These are phyloP conservation scores for Hystrix brachyura DNA, from an alignment of 2,113 vertebrate genomes.

Conservation along the genomic window DNA sequence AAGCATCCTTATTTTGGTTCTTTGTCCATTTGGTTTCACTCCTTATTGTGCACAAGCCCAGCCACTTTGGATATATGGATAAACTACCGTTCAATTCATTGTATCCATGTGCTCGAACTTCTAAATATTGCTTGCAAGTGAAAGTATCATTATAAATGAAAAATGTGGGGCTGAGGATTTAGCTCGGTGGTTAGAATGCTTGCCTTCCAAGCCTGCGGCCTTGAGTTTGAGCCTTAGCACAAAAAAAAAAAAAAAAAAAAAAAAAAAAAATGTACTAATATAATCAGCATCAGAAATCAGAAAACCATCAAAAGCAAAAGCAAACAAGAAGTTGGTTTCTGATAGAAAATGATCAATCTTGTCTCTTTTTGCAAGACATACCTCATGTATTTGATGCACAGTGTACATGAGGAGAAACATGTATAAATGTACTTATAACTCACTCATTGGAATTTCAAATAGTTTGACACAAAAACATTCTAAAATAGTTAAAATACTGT, in stretches of 20 bases:
- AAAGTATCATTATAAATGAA: neutral
- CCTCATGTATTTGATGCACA: neutral
- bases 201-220: too few species aligned
- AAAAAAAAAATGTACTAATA: neutral
- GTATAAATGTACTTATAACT: neutral
- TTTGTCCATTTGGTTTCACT: neutral
- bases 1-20: neutral
- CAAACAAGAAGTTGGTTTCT: neutral
- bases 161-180: neutral
- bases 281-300: neutral
- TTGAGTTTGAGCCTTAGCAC: too few species aligned
- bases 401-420: neutral
- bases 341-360: neutral
- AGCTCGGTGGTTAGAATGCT: too few species aligned
- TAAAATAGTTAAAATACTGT: conserved; percentile 35
- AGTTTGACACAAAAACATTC: neutral
- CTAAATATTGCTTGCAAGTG: neutral
- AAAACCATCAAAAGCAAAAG: neutral
- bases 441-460: conserved; percentile 8
- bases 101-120: neutral
- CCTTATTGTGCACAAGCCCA: neutral
- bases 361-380: conserved; percentile 5
- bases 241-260: too few species aligned
- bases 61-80: neutral
- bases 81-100: neutral